Conservation (phyloP, 2,888 invertebrate genomes). For the Magallana nippona region DNA sequence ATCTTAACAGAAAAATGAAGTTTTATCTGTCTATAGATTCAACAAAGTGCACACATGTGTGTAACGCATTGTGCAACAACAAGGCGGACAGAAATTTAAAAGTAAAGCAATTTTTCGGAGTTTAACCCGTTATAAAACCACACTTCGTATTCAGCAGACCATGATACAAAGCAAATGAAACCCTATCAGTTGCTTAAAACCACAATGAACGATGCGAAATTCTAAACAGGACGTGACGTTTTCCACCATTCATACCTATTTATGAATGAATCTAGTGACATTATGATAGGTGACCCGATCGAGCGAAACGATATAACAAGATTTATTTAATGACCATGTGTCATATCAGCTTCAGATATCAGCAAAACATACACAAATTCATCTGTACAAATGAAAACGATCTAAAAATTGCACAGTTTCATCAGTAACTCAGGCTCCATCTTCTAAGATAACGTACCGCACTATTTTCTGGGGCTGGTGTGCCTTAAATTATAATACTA, state of each 20-base stretch:
- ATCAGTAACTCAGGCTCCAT: constrained; percentile 35
- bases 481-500: background rate
- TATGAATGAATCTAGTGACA: constrained; percentile 56
- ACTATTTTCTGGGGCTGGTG: background rate
- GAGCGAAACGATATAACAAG: background rate
- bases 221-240: constrained; percentile 46
- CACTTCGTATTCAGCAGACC: background rate
- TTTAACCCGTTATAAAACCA: background rate
- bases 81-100: background rate
- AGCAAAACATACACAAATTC: background rate
- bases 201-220: constrained; percentile 29
- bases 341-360: background rate
- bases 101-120: background rate
- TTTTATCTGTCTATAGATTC: no score
- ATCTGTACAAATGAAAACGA: background rate
- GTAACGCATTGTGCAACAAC: background rate
- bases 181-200: background rate
- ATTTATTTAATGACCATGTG: background rate
- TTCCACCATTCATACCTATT: constrained; percentile 56
- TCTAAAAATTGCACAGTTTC: background rate
- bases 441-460: background rate
- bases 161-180: background rate
- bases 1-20: no score
- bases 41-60: background rate
- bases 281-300: constrained; percentile 13